Evolutionary conservation across 2,113 vertebrate genomes (phyloP).

Genomic region (Ranitomeya variabilis): DNA sequence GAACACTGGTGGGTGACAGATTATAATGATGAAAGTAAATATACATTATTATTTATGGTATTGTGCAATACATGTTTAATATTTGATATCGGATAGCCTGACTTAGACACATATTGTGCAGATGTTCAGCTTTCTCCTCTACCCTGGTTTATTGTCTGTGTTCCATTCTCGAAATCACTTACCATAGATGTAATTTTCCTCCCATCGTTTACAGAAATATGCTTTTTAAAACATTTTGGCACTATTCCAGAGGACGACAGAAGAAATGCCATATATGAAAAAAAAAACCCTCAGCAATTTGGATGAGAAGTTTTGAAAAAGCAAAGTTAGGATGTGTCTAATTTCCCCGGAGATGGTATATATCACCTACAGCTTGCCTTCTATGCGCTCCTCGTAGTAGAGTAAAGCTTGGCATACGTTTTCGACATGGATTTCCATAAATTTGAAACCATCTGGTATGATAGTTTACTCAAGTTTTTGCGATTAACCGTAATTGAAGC

Average conservation of each 20-base stretch:
- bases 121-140: background rate
- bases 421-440: slow-evolving; percentile 8
- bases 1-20: background rate
- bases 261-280: slow-evolving; percentile 5
- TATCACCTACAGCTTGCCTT: slow-evolving; percentile 49
- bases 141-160: slow-evolving; percentile 20
- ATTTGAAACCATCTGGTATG: slow-evolving; percentile 37
- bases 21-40: slow-evolving; percentile 28
- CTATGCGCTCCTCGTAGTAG: slow-evolving; percentile 30
- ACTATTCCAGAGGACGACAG: slow-evolving; percentile 16
- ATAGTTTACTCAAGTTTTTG: slow-evolving; percentile 3
- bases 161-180: slow-evolving; percentile 12
- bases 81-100: background rate
- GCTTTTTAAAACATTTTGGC: slow-evolving; percentile 35
- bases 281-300: slow-evolving; percentile 36
- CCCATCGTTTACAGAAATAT: slow-evolving; percentile 38
- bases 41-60: background rate
- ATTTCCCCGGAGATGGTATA: background rate
- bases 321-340: slow-evolving; percentile 7
- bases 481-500: slow-evolving; percentile 34
- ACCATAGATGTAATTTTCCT: slow-evolving; percentile 23
- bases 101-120: background rate
- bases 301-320: slow-evolving; percentile 49
- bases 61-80: background rate
- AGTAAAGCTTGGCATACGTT: slow-evolving; percentile 42